Evolutionary conservation across 2,113 vertebrate genomes (phyloP).

Genomic region (Albula goreensis): DNA sequence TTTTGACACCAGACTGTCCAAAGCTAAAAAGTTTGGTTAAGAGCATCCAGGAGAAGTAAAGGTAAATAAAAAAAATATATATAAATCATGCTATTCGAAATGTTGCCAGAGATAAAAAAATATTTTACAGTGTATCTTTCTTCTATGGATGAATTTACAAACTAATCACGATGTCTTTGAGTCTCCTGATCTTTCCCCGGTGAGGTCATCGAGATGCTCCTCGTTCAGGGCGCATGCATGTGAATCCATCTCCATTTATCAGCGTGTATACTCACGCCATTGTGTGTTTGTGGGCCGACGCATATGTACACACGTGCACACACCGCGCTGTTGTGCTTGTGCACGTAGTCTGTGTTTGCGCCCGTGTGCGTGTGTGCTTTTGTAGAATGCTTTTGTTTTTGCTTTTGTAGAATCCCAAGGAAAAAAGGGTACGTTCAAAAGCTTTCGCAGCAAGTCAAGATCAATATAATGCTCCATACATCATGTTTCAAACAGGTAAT

Average conservation of each 20-base stretch:
- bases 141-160: too few species aligned
- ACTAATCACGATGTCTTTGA: too few species aligned
- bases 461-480: conserved; percentile 13
- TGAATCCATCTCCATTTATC: too few species aligned
- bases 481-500: conserved; percentile 3
- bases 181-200: too few species aligned
- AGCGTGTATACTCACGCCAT: too few species aligned
- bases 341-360: background rate
- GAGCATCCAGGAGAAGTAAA: background rate
- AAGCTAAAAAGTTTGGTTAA: background rate
- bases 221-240: too few species aligned
- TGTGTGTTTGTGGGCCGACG: too few species aligned
- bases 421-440: background rate
- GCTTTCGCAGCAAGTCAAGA: conserved; percentile 12
- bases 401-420: background rate
- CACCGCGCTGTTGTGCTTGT: too few species aligned
- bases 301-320: background rate
- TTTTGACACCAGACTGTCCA: background rate
- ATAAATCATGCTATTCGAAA: background rate
- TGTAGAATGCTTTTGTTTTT: background rate
- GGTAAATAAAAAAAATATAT: background rate
- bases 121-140: too few species aligned
- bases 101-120: too few species aligned
- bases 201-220: too few species aligned
- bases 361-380: background rate